These are phyloP conservation scores for Xiphophorus maculatus DNA, from an alignment of 2,113 vertebrate genomes.

Conservation along the genomic window DNA sequence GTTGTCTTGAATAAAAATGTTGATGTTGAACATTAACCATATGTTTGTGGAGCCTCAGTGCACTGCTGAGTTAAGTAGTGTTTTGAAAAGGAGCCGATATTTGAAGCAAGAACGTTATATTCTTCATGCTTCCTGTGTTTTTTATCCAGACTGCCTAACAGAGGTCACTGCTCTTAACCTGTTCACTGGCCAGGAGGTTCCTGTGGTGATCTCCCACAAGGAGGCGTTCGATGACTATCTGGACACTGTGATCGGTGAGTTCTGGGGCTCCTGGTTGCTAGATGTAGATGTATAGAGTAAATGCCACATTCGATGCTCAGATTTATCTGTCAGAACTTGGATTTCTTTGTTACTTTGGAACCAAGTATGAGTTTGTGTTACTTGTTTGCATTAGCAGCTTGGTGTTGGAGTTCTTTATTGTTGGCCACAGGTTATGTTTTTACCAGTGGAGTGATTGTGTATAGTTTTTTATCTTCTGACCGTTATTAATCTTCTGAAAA, in stretches of 20 bases:
- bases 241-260: constrained; percentile 90
- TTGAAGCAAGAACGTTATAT: constrained; percentile 21
- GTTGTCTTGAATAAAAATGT: neutral
- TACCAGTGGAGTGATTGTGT: too few relatives aligned
- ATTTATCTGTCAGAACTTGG: too few relatives aligned
- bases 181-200: constrained; percentile 89
- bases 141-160: constrained; percentile 85
- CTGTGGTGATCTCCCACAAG: constrained; percentile 86
- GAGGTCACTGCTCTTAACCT: constrained; percentile 87
- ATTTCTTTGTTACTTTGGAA: too few relatives aligned
- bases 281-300: neutral
- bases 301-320: too few relatives aligned
- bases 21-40: neutral
- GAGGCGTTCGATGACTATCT: constrained; percentile 83
- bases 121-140: constrained; percentile 48
- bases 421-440: too few relatives aligned
- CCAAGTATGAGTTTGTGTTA: too few relatives aligned
- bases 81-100: neutral
- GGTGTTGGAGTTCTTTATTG: too few relatives aligned
- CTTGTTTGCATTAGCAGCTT: too few relatives aligned
- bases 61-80: neutral
- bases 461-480: too few relatives aligned
- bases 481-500: neutral
- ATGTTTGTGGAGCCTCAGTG: neutral
- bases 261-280: neutral